Base-by-base conservation (phyloP, 2,888 invertebrate species). In the Sminthurinus aureus region DNA sequence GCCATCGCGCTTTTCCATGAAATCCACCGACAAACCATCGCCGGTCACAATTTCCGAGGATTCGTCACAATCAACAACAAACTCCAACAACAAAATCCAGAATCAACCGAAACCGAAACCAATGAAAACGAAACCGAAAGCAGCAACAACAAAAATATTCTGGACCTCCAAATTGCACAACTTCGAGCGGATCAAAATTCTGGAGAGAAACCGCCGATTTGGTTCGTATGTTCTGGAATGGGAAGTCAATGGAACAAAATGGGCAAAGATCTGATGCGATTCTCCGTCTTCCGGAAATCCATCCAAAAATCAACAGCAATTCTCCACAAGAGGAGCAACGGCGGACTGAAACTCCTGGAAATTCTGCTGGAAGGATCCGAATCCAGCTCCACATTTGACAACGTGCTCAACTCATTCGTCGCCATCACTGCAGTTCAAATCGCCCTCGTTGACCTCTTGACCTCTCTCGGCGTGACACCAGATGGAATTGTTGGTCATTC, bases 401-500 rank as follows among this genome's bases (percentile, higher is more conserved):
- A 96, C 90, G 95, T 97, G 52, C 90, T 97, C 81, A 94, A 96
- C 90, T 96, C 96, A 0, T 98, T 98, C 91, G 93, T 98, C n/a
- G 94, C 96, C 2, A 98, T 99, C 90, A 97, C 98, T 38, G 96
- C 98, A 18, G 82, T 89, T n/a, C 86, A 92, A 91, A 95, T 99
- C 80, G 98, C 96, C 38, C 91, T 99, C 18, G 96, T 97, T 0
- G 98, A 99, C 91, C 91, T 96, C 80, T 91, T 99, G 86, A 93
- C 92, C 82, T 91, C 92, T 22, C 90, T 95, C 26, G 96, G 95
- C 85, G 92, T 99, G 67, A 92, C 92, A 81, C 97, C 98, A 3
- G 97, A 98, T 90, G 98, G 98, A 81, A 97, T 99, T 89, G 92
- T 99, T 80, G 99, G 99, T 0, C 99, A 99, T 91, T 98, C 98